Conservation (phyloP, 2,113 vertebrate genomes). For the Pedetes capensis region DNA sequence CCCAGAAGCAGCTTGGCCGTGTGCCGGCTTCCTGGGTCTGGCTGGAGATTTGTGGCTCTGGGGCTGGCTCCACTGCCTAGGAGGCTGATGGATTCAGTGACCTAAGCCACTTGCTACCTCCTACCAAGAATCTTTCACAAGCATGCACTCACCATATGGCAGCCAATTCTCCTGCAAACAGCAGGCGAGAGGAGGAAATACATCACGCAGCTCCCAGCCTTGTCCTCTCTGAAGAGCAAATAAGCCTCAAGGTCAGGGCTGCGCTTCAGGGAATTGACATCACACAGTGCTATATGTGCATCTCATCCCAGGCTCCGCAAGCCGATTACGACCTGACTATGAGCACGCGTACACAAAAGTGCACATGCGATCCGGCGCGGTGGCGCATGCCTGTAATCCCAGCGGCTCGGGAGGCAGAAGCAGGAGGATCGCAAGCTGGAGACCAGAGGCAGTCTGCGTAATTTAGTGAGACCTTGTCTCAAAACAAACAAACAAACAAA, state of each 20-base stretch:
- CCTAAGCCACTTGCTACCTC: neutral
- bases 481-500: too few species aligned
- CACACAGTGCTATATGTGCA: fast-evolving
- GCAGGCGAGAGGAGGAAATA: neutral
- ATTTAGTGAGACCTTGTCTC: too few species aligned
- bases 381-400: too few species aligned
- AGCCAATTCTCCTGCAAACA: neutral
- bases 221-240: neutral
- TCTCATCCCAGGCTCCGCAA: neutral
- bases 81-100: neutral
- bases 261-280: neutral
- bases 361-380: too few species aligned
- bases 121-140: neutral
- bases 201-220: neutral
- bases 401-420: too few species aligned
- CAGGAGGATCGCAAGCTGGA: too few species aligned
- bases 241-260: neutral
- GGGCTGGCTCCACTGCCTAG: neutral
- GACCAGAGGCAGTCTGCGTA: too few species aligned
- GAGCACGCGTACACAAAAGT: fast-evolving
- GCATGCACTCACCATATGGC: neutral
- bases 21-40: neutral
- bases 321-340: neutral
- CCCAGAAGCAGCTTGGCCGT: neutral
- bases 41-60: neutral